A percentile compares a stretch with the other conserved stretches of the same genome.
These are phyloP conservation scores for Rotaria sp. DNA, from an alignment of 2,888 invertebrate species.

Conservation along the genomic window DNA sequence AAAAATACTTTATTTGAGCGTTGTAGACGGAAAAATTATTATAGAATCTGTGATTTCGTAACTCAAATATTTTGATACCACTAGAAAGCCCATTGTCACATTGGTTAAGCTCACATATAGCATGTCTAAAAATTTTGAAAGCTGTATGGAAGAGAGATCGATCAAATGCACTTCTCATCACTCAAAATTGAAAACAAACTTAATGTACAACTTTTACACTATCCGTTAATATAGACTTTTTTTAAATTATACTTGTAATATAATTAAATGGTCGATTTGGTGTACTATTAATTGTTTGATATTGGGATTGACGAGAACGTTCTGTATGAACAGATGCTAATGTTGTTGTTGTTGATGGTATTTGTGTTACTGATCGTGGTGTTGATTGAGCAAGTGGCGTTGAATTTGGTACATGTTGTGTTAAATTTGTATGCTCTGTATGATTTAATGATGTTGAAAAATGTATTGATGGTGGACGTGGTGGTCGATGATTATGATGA, in stretches of 20 bases:
- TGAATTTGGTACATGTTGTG: background rate
- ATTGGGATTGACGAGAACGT: background rate
- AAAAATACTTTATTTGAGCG: no score
- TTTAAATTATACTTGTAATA: background rate
- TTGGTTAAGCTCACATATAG: no score
- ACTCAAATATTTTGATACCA: no score
- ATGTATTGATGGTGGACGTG: background rate
- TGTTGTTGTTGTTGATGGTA: background rate
- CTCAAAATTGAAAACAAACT: no score
- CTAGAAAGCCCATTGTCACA: no score
- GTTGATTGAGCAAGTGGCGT: conserved; percentile 12
- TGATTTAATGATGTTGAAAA: background rate
- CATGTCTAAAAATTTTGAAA: no score
- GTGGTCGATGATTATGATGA: background rate
- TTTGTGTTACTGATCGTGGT: background rate
- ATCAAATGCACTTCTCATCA: no score
- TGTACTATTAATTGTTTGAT: background rate
- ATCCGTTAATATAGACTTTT: no score
- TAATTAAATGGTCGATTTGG: background rate
- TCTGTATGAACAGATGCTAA: background rate
- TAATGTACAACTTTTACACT: no score
- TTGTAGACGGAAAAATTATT: no score
- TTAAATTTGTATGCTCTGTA: background rate
- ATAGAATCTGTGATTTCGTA: no score
- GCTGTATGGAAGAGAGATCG: no score